These are phyloP conservation scores for Lepisosteus oculatus DNA, from an alignment of 2,113 vertebrate genomes.

Conservation along the genomic window DNA sequence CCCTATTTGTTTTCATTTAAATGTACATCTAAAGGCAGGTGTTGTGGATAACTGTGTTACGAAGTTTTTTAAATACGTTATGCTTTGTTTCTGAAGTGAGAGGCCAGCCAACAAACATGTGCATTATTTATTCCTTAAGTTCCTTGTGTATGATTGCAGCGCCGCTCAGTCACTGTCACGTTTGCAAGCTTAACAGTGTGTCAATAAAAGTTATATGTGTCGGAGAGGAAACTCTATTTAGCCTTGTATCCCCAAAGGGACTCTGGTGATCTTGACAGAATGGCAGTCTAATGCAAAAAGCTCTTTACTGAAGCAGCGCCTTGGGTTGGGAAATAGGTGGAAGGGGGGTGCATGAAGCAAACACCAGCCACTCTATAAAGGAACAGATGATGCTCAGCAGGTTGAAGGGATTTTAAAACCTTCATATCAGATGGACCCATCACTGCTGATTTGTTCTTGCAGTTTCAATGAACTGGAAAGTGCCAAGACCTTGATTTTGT, in stretches of 20 bases:
- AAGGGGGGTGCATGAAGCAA: background rate
- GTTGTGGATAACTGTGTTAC: conserved; percentile 26
- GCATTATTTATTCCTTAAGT: conserved; percentile 31
- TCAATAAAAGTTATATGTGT: conserved; percentile 1
- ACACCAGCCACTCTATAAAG: background rate
- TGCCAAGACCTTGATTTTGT: conserved; percentile 16
- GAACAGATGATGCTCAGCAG: conserved; percentile 10
- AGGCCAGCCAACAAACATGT: conserved; percentile 26
- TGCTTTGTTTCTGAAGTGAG: conserved; percentile 16
- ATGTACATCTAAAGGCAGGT: too few species aligned
- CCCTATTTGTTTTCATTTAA: too few species aligned
- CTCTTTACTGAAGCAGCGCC: conserved; percentile 4
- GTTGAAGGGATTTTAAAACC: conserved; percentile 14
- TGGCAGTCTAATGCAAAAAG: conserved; percentile 6
- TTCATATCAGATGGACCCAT: conserved; percentile 18
- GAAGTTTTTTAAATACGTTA: conserved; percentile 36
- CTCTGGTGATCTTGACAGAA: conserved; percentile 6
- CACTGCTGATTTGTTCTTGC: conserved; percentile 19
- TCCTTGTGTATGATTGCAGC: conserved; percentile 1
- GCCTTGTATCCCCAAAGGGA: conserved; percentile 3
- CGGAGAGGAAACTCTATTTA: conserved; percentile 10
- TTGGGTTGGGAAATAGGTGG: background rate
- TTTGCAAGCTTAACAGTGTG: conserved; percentile 9
- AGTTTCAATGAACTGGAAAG: conserved; percentile 30
- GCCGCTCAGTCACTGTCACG: conserved; percentile 1